phyloP scores from a whole-genome alignment of 2,797 vertebrate species.

The Acestrorhynchus altus region DNA sequence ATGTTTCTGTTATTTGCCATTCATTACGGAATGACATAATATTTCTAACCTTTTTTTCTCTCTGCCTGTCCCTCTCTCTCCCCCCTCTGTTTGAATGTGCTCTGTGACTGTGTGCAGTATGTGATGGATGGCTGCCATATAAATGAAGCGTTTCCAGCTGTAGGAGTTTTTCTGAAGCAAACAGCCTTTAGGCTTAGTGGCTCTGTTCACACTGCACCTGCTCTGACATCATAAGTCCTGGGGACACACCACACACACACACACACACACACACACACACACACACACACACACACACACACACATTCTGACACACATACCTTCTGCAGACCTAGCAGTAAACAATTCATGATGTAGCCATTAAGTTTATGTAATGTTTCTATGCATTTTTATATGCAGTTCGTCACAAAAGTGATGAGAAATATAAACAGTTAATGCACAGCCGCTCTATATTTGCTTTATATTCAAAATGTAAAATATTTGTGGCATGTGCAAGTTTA shows the following conservation, averaged over 20 bases:
- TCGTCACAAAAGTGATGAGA: too few relatives aligned
- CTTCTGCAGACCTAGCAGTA: not conserved
- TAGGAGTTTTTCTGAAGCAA: conserved; percentile 52
- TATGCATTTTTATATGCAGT: too few relatives aligned
- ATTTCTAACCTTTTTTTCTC: not conserved
- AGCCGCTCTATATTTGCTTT: too few relatives aligned
- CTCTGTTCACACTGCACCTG: conserved; percentile 56
- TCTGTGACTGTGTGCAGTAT: conserved; percentile 54
- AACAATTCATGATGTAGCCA: too few relatives aligned
- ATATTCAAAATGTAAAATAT: too few relatives aligned
- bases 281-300: not conserved
- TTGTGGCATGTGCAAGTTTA: too few relatives aligned
- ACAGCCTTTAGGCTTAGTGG: conserved; percentile 29
- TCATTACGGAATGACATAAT: not conserved
- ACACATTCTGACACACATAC: too few relatives aligned
- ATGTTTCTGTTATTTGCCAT: too few relatives aligned
- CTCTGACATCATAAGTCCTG: conserved; percentile 48
- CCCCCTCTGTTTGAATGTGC: conserved; percentile 47
- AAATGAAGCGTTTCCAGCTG: conserved; percentile 66
- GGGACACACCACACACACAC: too few relatives aligned
- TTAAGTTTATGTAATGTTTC: not conserved
- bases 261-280: not conserved
- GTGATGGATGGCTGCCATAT: conserved; percentile 71
- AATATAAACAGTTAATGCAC: too few relatives aligned
- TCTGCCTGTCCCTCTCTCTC: not conserved